phyloP scores from a whole-genome alignment of 2,113 vertebrate genomes.

The Prionailurus viverrinus region DNA sequence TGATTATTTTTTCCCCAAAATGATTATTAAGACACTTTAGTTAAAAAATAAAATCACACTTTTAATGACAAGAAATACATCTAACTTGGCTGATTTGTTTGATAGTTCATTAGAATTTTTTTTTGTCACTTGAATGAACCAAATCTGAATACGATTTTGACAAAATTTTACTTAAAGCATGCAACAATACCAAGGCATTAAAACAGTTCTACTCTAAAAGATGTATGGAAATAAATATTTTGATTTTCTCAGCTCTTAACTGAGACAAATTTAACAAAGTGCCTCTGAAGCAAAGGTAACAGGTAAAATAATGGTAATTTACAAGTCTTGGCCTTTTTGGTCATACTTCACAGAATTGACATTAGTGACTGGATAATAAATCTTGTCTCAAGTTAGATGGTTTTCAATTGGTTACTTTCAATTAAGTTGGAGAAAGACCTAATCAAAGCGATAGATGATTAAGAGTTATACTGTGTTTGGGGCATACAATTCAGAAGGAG shows the following conservation, averaged over 20 bases:
- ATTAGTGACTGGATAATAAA: neutral
- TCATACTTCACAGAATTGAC: neutral
- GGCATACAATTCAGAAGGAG: neutral
- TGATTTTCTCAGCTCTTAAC: slow-evolving; percentile 18
- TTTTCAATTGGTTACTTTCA: slow-evolving; percentile 47
- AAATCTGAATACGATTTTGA: neutral
- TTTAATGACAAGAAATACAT: slow-evolving; percentile 38
- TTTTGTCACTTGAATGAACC: slow-evolving; percentile 24
- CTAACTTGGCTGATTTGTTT: slow-evolving; percentile 46
- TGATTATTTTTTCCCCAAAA: slow-evolving; percentile 35
- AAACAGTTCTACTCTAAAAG: neutral
- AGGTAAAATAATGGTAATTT: slow-evolving; percentile 3
- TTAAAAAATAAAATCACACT: slow-evolving; percentile 34
- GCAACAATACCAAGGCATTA: neutral
- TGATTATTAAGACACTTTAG: slow-evolving; percentile 29
- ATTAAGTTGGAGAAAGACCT: neutral
- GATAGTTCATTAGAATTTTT: slow-evolving; percentile 14
- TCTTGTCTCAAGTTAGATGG: neutral
- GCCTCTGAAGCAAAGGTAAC: neutral
- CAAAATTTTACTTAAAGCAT: slow-evolving; percentile 4
- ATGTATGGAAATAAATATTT: neutral
- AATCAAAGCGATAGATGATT: neutral
- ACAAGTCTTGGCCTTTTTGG: neutral
- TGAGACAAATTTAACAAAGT: slow-evolving; percentile 11
- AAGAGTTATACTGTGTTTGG: neutral